Percentiles rank a stretch among this genome's conserved stretches.
Conservation (phyloP, 2,113 vertebrate genomes). For the Danionella cerebrum region DNA sequence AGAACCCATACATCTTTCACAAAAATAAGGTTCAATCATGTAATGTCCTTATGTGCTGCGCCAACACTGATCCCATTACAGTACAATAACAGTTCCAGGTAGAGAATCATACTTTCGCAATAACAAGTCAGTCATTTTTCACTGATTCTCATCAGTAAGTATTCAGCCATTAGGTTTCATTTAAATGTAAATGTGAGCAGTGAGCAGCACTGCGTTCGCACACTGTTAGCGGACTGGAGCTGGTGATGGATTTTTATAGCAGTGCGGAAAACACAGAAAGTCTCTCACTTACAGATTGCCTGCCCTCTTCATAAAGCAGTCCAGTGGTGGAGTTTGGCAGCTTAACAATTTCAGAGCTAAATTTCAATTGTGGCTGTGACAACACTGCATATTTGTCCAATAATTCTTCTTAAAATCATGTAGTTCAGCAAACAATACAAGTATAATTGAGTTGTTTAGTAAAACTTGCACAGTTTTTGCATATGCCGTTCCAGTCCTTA, state of each 20-base stretch:
- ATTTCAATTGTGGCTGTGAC: not conserved
- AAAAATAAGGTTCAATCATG: conserved; percentile 1
- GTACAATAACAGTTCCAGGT: conserved; percentile 41
- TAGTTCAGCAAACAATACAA: no score
- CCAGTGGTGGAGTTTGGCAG: not conserved
- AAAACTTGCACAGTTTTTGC: no score
- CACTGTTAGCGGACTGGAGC: conserved; percentile 43
- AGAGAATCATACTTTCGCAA: conserved; percentile 39
- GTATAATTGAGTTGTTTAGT: no score
- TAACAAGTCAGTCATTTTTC: conserved; percentile 50
- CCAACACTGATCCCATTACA: not conserved
- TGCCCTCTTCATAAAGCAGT: not conserved
- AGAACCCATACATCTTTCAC: not conserved
- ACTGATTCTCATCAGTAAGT: conserved; percentile 64
- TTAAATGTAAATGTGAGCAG: conserved; percentile 71
- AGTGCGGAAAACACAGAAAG: conserved; percentile 36
- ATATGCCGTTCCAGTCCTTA: no score
- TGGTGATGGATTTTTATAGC: conserved; percentile 58
- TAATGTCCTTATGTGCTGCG: conserved; percentile 2
- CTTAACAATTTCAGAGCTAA: not conserved
- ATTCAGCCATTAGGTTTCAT: conserved; percentile 68
- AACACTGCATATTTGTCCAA: not conserved
- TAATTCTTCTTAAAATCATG: no score
- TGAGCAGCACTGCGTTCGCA: conserved; percentile 47
- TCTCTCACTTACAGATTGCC: not conserved